These are phyloP conservation scores for Melikaiella ostensackeni DNA, from an alignment of 2,888 invertebrate species.

Conservation along the genomic window DNA sequence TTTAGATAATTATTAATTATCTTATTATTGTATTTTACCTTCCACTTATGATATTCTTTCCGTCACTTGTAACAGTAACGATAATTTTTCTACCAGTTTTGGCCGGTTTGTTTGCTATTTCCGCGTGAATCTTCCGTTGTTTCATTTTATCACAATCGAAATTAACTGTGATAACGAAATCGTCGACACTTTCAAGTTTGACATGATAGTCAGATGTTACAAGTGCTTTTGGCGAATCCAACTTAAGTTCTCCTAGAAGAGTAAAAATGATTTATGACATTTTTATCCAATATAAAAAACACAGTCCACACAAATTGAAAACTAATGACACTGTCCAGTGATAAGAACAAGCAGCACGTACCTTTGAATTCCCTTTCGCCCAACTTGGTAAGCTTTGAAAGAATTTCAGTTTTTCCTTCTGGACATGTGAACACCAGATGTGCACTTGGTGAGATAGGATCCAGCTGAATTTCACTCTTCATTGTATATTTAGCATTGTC, in stretches of 20 bases:
- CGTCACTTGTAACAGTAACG: conserved; percentile 82
- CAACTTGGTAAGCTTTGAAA: conserved; percentile 77
- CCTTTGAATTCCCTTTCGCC: conserved; percentile 81
- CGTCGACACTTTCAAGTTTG: conserved; percentile 81
- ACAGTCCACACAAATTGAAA: neutral
- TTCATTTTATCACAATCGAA: conserved; percentile 83
- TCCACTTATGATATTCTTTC: conserved; percentile 85
- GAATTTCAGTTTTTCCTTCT: conserved; percentile 75
- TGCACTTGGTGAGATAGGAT: conserved; percentile 79
- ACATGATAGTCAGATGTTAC: conserved; percentile 77
- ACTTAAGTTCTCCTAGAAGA: conserved; percentile 3
- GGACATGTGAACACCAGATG: conserved; percentile 78
- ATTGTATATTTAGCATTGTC: conserved; percentile 81
- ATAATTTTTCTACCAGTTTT: conserved; percentile 82
- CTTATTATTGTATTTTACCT: conserved; percentile 75
- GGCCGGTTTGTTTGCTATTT: conserved; percentile 82
- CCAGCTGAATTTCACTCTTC: conserved; percentile 79
- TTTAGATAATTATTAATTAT: neutral
- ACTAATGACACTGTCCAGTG: neutral
- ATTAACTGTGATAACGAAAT: conserved; percentile 81
- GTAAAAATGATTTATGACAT: neutral
- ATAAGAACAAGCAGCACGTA: conserved; percentile 62
- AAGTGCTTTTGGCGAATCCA: conserved; percentile 73
- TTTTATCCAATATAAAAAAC: neutral
- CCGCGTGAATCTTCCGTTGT: conserved; percentile 82